Percentiles rank a stretch among this genome's conserved stretches.
Evolutionary conservation across 2,797 vertebrate species (phyloP).

Genomic region (Lithobates sylvaticus): DNA sequence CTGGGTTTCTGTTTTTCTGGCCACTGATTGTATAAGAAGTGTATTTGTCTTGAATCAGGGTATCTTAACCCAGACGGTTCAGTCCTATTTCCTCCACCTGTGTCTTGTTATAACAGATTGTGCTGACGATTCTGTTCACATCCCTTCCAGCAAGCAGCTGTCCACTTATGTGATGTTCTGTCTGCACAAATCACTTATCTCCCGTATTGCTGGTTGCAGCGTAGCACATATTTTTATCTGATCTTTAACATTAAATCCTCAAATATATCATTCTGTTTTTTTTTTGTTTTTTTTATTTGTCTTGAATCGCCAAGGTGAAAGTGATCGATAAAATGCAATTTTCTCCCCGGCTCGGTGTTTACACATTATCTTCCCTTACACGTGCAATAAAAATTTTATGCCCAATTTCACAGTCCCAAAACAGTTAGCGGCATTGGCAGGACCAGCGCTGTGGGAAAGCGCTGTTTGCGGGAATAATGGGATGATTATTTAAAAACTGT

Average conservation of each 20-base stretch:
- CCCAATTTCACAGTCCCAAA: slow-evolving; percentile 18
- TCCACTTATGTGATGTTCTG: background rate
- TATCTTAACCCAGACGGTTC: no score
- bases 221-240: background rate
- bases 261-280: slow-evolving; percentile 5
- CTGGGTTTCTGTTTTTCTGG: no score
- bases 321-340: slow-evolving; percentile 56
- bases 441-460: no score
- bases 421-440: no score
- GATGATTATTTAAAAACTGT: no score
- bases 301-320: background rate
- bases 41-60: no score
- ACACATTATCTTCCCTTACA: slow-evolving; percentile 33
- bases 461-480: no score
- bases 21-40: no score
- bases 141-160: background rate
- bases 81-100: no score
- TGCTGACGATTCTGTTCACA: no score
- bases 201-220: background rate
- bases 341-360: slow-evolving; percentile 65
- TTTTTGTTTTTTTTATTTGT: slow-evolving; percentile 11
- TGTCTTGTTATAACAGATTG: background rate
- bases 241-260: slow-evolving; percentile 3
- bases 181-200: background rate
- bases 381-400: slow-evolving; percentile 38